These are phyloP conservation scores for Actinernus sp. DNA, from an alignment of 92 coral and sea anemone genomes.

Conservation along the genomic window DNA sequence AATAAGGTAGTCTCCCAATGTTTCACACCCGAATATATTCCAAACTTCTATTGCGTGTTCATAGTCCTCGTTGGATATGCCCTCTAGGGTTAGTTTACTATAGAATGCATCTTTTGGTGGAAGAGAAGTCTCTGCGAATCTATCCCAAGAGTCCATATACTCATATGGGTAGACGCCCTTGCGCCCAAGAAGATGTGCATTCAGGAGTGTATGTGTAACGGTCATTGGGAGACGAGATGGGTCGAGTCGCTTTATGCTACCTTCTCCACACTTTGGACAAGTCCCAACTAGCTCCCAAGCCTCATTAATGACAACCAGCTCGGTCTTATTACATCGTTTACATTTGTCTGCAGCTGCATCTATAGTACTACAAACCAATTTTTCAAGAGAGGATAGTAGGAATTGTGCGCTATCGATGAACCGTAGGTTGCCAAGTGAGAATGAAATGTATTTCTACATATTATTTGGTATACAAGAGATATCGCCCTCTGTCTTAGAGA, in stretches of 20 bases:
- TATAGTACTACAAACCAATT: too few species aligned
- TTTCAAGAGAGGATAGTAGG: neutral
- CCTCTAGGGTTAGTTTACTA: neutral
- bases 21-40: slow-evolving; percentile 3
- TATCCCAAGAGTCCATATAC: slow-evolving; percentile 5
- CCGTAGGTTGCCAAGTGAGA: slow-evolving; percentile 2
- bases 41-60: slow-evolving; percentile 1
- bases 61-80: slow-evolving; percentile 5
- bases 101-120: slow-evolving; percentile 4
- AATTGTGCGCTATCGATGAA: slow-evolving; percentile 15
- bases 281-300: too few species aligned
- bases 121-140: slow-evolving; percentile 1
- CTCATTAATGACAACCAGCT: too few species aligned
- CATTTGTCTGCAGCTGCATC: neutral
- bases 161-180: slow-evolving; percentile 10
- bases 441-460: slow-evolving; percentile 5
- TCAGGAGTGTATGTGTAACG: too few species aligned
- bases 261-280: neutral
- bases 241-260: too few species aligned
- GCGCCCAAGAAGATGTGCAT: neutral
- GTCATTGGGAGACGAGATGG: too few species aligned
- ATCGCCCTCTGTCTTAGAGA: neutral
- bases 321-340: neutral
- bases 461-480: slow-evolving; percentile 5
- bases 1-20: slow-evolving; percentile 20